Conservation (phyloP, 2,113 vertebrate genomes). For the Eptatretus burgeri region DNA sequence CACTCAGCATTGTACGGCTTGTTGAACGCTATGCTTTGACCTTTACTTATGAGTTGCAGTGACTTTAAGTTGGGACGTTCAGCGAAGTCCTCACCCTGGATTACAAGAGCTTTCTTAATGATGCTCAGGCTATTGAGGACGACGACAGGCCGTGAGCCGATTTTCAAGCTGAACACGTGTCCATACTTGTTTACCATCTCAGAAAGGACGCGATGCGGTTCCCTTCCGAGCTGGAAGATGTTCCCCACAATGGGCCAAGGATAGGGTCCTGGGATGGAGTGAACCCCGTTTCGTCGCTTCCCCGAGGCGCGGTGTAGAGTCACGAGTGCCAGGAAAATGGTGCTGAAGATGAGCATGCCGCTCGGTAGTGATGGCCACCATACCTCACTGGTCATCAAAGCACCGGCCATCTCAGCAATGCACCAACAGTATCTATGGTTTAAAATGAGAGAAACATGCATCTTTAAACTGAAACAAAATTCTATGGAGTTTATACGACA, state of each 20-base stretch:
- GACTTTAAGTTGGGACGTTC: conserved; percentile 37
- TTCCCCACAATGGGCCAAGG: conserved; percentile 39
- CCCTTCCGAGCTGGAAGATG: conserved; percentile 23
- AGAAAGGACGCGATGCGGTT: conserved; percentile 29
- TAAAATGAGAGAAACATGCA: no score
- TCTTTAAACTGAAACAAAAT: no score
- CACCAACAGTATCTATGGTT: no score
- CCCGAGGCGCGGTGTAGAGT: no score
- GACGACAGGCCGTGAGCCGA: conserved; percentile 40
- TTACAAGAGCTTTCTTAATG: conserved; percentile 37
- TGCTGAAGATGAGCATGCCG: no score
- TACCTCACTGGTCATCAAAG: no score
- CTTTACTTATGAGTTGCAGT: conserved; percentile 16
- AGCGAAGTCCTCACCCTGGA: conserved; percentile 43
- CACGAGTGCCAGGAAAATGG: no score
- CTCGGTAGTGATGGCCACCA: no score
- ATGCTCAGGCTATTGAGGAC: conserved; percentile 37
- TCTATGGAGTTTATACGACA: no score
- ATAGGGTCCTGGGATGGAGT: conserved; percentile 20
- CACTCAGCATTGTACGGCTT: conserved; percentile 19
- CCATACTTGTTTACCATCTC: conserved; percentile 36
- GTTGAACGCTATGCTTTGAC: conserved; percentile 34
- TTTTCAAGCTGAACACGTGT: conserved; percentile 33
- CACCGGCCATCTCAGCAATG: no score
- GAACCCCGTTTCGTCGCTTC: no score